These are phyloP conservation scores for Marmota flaviventris DNA, from an alignment of 2,113 vertebrate species.

Conservation along the genomic window DNA sequence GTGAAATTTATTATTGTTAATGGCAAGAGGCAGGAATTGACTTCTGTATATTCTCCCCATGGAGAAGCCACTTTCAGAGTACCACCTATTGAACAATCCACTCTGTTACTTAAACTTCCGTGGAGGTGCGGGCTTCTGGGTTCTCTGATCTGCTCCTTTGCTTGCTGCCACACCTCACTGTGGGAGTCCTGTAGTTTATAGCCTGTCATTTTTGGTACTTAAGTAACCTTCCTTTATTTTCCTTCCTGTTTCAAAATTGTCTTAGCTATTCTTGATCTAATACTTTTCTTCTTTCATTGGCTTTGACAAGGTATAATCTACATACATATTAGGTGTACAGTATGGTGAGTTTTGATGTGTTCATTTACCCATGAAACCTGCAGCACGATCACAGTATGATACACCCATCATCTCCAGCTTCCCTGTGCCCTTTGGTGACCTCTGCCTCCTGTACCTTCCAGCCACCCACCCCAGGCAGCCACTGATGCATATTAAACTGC, in stretches of 20 bases:
- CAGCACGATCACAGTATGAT: no score
- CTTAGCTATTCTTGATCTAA: neutral
- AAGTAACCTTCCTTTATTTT: neutral
- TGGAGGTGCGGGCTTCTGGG: neutral
- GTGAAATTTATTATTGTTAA: neutral
- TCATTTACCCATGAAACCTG: no score
- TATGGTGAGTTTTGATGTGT: neutral
- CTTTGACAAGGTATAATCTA: neutral
- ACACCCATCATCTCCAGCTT: neutral
- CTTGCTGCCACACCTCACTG: no score
- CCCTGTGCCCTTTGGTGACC: neutral
- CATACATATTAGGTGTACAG: rapidly evolving
- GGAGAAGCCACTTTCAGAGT: neutral
- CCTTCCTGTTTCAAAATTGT: neutral
- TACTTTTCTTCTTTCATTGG: neutral
- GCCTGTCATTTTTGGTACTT: neutral
- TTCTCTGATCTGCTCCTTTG: neutral
- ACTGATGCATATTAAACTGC: neutral
- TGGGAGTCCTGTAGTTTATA: neutral
- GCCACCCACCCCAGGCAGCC: neutral
- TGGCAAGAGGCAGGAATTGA: neutral
- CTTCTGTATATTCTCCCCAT: neutral
- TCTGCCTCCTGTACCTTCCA: neutral
- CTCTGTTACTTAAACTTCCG: neutral
- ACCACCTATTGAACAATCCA: neutral